A percentile compares a stretch with the other conserved stretches of the same genome.
phyloP scores from a whole-genome alignment of 2,113 vertebrate genomes.

The Leucopsar rothschildi region DNA sequence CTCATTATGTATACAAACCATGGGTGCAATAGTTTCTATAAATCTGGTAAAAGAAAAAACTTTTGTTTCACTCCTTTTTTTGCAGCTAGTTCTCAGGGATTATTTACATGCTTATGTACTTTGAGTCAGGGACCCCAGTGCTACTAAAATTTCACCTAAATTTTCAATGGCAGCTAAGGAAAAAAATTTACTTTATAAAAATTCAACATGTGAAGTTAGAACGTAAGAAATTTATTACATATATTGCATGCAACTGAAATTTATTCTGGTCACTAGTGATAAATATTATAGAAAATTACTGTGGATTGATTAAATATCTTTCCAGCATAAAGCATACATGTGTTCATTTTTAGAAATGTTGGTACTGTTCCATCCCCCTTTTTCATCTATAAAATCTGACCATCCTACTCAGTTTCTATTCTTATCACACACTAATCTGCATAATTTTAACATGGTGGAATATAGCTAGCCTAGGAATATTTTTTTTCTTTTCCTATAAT shows the following conservation, averaged over 20 bases:
- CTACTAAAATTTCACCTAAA: not conserved
- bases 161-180: not conserved
- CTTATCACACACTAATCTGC: constrained; percentile 70
- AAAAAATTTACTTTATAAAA: not conserved
- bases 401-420: constrained; percentile 75
- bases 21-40: not conserved
- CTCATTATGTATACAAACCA: not conserved
- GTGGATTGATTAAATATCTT: constrained; percentile 22
- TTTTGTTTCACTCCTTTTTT: not conserved
- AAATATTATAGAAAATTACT: not conserved
- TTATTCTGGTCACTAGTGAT: constrained; percentile 30
- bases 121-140: not conserved
- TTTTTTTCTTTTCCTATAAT: constrained; percentile 71
- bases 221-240: not conserved
- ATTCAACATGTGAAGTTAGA: not conserved
- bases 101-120: not conserved
- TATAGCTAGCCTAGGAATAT: constrained; percentile 71
- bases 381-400: constrained; percentile 69
- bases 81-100: not conserved
- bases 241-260: not conserved
- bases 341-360: constrained; percentile 62
- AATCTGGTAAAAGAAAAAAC: not conserved
- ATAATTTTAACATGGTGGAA: constrained; percentile 75
- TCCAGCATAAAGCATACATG: constrained; percentile 8
- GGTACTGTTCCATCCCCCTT: constrained; percentile 28